A percentile compares a stretch with the other conserved stretches of the same genome.
phyloP scores from a whole-genome alignment of 2,113 vertebrate species.

The Neopipo cinnamomea region DNA sequence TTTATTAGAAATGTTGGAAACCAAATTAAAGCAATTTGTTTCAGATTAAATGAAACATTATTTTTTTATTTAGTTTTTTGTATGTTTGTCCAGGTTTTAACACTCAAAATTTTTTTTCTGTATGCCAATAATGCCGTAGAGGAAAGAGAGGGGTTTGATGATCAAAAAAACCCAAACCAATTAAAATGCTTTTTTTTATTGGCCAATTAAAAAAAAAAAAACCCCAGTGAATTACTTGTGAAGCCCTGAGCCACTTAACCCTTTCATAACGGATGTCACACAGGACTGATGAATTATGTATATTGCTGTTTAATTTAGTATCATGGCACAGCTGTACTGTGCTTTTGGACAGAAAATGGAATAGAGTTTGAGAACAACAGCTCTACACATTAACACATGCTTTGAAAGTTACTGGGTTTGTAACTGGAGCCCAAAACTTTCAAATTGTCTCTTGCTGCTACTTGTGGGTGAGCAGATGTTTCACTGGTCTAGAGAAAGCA shows the following conservation, averaged over 20 bases:
- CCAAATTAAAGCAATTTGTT: not conserved
- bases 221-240: not conserved
- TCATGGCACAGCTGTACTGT: not conserved
- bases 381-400: not conserved
- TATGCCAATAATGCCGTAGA: not conserved
- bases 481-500: not conserved
- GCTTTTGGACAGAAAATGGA: not conserved
- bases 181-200: constrained; percentile 14
- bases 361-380: not conserved
- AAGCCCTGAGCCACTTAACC: constrained; percentile 27
- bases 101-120: not conserved
- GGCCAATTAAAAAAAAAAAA: not conserved
- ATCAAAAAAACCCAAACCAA: not conserved
- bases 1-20: not conserved
- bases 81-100: not conserved
- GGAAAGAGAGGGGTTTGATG: not conserved
- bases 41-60: not conserved
- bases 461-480: not conserved
- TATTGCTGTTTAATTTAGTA: constrained; percentile 1
- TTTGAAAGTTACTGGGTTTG: not conserved
- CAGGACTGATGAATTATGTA: not conserved
- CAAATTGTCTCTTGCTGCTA: not conserved
- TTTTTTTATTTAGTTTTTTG: not conserved
- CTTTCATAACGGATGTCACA: not conserved
- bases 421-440: not conserved